phyloP scores from a whole-genome alignment of 2,888 invertebrate species.

The Myopa tessellatipennis region DNA sequence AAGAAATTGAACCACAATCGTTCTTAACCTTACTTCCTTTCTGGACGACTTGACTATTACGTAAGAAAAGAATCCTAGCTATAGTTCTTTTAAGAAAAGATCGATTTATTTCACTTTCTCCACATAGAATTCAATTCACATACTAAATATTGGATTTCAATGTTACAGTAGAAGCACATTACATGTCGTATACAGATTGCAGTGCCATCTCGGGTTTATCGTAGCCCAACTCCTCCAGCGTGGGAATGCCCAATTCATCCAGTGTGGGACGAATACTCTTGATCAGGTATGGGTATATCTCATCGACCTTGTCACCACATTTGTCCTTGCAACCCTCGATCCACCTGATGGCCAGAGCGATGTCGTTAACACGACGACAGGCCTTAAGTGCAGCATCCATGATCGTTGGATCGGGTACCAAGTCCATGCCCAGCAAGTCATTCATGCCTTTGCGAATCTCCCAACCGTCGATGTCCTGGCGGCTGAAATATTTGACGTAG shows the following conservation, averaged over 20 bases:
- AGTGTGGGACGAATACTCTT: conserved; percentile 93
- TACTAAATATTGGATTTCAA: neutral
- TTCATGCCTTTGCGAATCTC: conserved; percentile 93
- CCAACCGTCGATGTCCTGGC: conserved; percentile 92
- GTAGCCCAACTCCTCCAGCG: conserved; percentile 95
- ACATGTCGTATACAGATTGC: conserved; percentile 75
- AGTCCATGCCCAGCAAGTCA: conserved; percentile 88
- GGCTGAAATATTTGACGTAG: conserved; percentile 86
- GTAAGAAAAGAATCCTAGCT: conserved; percentile 12
- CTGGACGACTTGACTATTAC: conserved; percentile 7
- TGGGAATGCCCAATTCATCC: conserved; percentile 91
- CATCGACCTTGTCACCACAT: conserved; percentile 79
- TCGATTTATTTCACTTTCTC: conserved; percentile 35
- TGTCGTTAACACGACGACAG: conserved; percentile 94
- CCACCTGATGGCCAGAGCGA: conserved; percentile 90
- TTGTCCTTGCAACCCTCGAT: conserved; percentile 92
- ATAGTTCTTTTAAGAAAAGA: conserved; percentile 9
- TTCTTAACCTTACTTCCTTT: neutral
- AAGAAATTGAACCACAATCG: no score
- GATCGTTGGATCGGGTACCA: conserved; percentile 92
- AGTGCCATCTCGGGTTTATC: conserved; percentile 94
- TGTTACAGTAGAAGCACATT: conserved; percentile 45
- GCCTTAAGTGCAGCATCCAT: conserved; percentile 88
- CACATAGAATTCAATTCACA: conserved; percentile 19
- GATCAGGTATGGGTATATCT: conserved; percentile 88